These are phyloP conservation scores for Herminia tarsipennalis DNA, from an alignment of 2,888 invertebrate genomes.

Conservation along the genomic window DNA sequence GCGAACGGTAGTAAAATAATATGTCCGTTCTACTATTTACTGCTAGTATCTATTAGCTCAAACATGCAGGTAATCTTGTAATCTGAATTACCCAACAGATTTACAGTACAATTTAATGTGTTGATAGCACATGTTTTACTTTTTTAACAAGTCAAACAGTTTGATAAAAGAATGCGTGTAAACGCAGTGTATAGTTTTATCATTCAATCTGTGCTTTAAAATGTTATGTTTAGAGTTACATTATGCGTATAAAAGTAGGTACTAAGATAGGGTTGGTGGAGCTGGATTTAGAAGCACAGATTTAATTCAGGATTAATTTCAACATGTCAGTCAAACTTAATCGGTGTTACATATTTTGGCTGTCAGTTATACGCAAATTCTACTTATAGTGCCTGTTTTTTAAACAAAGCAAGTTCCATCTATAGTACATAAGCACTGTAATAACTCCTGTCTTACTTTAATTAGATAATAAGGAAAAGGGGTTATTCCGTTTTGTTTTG, in stretches of 20 bases:
- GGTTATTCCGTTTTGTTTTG: too few species aligned
- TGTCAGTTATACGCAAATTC: too few species aligned
- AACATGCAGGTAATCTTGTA: conserved; percentile 24
- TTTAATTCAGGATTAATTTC: too few species aligned
- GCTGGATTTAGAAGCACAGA: neutral
- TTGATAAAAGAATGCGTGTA: conserved; percentile 42
- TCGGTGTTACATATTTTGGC: too few species aligned
- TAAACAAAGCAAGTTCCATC: too few species aligned
- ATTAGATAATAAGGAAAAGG: too few species aligned
- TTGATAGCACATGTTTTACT: conserved; percentile 42
- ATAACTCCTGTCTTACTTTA: too few species aligned
- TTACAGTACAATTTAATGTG: conserved; percentile 28
- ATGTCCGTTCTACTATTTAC: neutral
- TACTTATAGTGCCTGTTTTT: too few species aligned
- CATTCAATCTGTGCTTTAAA: conserved; percentile 33
- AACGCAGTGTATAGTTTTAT: conserved; percentile 32
- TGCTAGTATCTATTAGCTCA: conserved; percentile 1
- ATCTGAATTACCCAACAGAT: conserved; percentile 33
- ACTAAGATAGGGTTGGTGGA: conserved; percentile 32
- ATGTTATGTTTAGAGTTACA: conserved; percentile 22
- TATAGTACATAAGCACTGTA: too few species aligned
- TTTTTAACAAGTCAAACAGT: conserved; percentile 47
- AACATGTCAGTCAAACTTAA: too few species aligned
- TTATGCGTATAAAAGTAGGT: conserved; percentile 25
- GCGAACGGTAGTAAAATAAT: neutral